phyloP scores from a whole-genome alignment of 2,113 vertebrate species.

The Solea senegalensis region DNA sequence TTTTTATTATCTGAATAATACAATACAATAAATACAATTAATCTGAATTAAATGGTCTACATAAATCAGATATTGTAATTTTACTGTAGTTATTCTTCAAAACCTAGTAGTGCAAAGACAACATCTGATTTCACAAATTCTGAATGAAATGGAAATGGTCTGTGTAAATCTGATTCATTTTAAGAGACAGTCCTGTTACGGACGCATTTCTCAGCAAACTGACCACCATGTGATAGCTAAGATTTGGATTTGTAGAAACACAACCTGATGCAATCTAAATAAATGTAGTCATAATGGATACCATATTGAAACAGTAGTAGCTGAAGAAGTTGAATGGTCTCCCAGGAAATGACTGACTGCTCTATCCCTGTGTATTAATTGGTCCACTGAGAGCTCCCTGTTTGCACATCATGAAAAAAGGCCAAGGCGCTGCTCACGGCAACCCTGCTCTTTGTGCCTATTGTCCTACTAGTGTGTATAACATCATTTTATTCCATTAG shows the following conservation, averaged over 20 bases:
- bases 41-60: not conserved
- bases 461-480: slow-evolving; percentile 29
- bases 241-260: slow-evolving; percentile 68
- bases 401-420: slow-evolving; percentile 77
- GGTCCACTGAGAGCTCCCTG: slow-evolving; percentile 80
- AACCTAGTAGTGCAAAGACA: too few species aligned
- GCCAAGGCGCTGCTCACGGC: slow-evolving; percentile 64
- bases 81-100: not conserved
- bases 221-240: slow-evolving; percentile 18
- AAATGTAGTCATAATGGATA: slow-evolving; percentile 80
- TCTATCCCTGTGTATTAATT: slow-evolving; percentile 80
- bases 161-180: slow-evolving; percentile 40
- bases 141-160: slow-evolving; percentile 1
- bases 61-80: slow-evolving; percentile 34
- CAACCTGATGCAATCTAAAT: slow-evolving; percentile 84
- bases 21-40: not conserved
- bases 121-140: not conserved
- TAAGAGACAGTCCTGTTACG: slow-evolving; percentile 27
- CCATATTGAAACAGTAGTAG: slow-evolving; percentile 75
- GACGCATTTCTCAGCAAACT: slow-evolving; percentile 60
- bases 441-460: slow-evolving; percentile 32
- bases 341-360: slow-evolving; percentile 83
- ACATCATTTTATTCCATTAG: slow-evolving; percentile 35
- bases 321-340: slow-evolving; percentile 80
- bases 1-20: not conserved